Evolutionary conservation across 2,888 invertebrate species (phyloP).

Genomic region (Macaria notata): DNA sequence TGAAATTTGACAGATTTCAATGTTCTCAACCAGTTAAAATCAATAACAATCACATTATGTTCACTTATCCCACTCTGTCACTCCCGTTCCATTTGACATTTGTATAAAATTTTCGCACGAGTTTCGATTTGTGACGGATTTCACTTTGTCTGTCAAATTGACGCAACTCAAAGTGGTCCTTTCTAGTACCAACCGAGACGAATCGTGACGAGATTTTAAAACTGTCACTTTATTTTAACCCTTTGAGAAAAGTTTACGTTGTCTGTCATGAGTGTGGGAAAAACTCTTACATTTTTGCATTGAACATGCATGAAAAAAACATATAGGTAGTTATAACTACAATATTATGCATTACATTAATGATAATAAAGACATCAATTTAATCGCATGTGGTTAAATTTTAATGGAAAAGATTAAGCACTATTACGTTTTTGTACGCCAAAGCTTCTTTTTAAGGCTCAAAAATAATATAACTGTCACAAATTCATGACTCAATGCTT

Average conservation of each 20-base stretch:
- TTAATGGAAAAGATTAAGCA: slow-evolving; percentile 34
- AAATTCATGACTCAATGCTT: slow-evolving; percentile 29
- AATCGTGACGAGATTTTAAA: slow-evolving; percentile 73
- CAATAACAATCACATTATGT: slow-evolving; percentile 29
- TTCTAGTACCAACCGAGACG: slow-evolving; percentile 61
- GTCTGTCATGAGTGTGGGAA: slow-evolving; percentile 58
- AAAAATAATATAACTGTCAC: slow-evolving; percentile 20
- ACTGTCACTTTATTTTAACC: slow-evolving; percentile 66
- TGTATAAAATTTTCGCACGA: slow-evolving; percentile 62
- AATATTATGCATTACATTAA: background rate
- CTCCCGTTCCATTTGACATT: slow-evolving; percentile 23
- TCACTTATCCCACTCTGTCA: slow-evolving; percentile 25
- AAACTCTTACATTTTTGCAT: background rate
- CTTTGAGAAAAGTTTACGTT: slow-evolving; percentile 50
- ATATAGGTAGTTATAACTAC: background rate
- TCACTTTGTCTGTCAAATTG: slow-evolving; percentile 72
- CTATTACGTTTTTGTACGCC: slow-evolving; percentile 26
- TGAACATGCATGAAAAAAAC: too few relatives aligned
- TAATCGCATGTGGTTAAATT: slow-evolving; percentile 24
- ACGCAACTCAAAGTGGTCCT: slow-evolving; percentile 61
- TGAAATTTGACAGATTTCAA: too few relatives aligned
- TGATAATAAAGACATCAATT: slow-evolving; percentile 27
- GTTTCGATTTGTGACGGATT: slow-evolving; percentile 64
- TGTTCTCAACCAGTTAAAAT: slow-evolving; percentile 14
- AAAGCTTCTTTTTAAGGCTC: background rate